phyloP scores from a whole-genome alignment of 2,797 vertebrate species.

The Hippoglossus hippoglossus region DNA sequence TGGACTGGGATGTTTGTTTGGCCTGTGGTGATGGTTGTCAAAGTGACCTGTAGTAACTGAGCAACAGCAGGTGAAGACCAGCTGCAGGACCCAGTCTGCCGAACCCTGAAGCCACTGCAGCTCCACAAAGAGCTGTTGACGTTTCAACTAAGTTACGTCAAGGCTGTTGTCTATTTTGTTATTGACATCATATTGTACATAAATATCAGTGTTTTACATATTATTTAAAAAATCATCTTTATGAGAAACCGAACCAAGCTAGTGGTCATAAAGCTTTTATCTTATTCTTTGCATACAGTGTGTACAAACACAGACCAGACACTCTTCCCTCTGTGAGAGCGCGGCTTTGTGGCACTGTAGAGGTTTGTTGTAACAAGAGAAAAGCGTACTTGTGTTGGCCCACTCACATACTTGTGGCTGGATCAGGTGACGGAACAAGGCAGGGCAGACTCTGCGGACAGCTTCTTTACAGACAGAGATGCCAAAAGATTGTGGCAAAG shows the following conservation, averaged over 20 bases:
- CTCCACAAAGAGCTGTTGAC: too few relatives aligned
- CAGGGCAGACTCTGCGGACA: constrained; percentile 12
- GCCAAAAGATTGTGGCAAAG: constrained; percentile 5
- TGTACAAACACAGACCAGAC: constrained; percentile 13
- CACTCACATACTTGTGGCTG: constrained; percentile 41
- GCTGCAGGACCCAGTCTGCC: too few relatives aligned
- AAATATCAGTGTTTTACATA: background rate
- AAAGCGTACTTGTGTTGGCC: constrained; percentile 53
- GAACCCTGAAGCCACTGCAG: too few relatives aligned
- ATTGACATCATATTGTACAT: background rate
- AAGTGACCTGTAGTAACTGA: too few relatives aligned
- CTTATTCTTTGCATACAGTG: background rate
- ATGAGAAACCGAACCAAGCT: background rate
- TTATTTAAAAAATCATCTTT: too few relatives aligned
- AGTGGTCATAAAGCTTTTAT: background rate
- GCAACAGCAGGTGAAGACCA: too few relatives aligned
- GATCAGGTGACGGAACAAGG: constrained; percentile 51
- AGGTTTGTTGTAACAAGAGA: constrained; percentile 57
- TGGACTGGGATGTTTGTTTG: too few relatives aligned
- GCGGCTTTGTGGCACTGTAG: constrained; percentile 23
- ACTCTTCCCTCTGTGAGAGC: constrained; percentile 23
- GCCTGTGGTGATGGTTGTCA: too few relatives aligned
- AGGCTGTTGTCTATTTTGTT: background rate
- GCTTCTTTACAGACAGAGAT: constrained; percentile 20
- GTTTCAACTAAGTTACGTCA: background rate